A percentile compares a stretch with the other conserved stretches of the same genome.
Evolutionary conservation across 2,113 vertebrate species (phyloP).

Genomic region (Gymnobelideus leadbeateri): DNA sequence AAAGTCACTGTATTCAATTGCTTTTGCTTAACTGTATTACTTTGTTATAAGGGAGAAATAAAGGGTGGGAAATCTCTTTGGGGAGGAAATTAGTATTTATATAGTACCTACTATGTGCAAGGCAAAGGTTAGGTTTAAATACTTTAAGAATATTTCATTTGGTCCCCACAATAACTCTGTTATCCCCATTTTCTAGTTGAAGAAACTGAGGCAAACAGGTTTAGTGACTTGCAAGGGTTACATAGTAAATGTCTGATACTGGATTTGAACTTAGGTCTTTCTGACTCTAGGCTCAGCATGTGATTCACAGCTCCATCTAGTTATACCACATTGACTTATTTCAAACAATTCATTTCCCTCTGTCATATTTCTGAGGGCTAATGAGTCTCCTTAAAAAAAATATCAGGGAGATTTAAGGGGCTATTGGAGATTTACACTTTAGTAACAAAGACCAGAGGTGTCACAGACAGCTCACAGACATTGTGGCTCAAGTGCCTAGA

Average conservation of each 20-base stretch:
- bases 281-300: not conserved
- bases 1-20: not conserved
- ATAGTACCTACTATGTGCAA: not conserved
- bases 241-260: not conserved
- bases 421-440: not conserved
- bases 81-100: not conserved
- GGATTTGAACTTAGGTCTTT: not conserved
- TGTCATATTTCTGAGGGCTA: not conserved
- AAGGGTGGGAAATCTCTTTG: not conserved
- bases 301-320: not conserved
- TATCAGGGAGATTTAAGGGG: not conserved
- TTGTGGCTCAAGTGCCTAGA: not conserved
- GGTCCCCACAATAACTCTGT: not conserved
- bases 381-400: not conserved
- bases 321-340: not conserved
- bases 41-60: not conserved
- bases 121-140: not conserved
- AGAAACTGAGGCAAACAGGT: not conserved
- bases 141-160: not conserved
- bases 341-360: not conserved
- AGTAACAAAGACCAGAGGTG: not conserved
- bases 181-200: not conserved
- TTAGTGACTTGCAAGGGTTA: not conserved
- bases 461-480: not conserved
- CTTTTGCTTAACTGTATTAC: not conserved